Conservation (phyloP, 2,888 invertebrate genomes). For the Tetanocera ferruginea region DNA sequence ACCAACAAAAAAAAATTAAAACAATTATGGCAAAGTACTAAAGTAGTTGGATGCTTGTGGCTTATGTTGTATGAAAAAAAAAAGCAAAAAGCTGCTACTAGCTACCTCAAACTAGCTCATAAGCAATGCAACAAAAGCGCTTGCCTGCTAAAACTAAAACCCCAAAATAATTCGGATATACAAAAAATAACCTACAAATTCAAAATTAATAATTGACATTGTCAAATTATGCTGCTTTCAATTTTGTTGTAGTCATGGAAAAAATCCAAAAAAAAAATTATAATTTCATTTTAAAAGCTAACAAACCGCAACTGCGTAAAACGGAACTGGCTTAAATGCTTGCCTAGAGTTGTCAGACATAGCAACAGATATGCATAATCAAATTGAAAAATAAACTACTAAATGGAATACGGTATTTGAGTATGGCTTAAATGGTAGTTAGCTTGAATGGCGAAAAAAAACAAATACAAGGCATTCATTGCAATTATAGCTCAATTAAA, state of each 20-base stretch:
- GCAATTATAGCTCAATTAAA: too few species aligned
- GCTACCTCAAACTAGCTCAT: not conserved
- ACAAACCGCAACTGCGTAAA: not conserved
- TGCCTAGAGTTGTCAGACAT: not conserved
- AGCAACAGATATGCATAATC: not conserved
- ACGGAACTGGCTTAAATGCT: not conserved
- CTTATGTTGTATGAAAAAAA: not conserved
- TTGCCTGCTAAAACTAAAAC: not conserved
- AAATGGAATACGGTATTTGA: not conserved
- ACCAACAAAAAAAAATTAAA: slow-evolving; percentile 7
- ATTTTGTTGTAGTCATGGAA: not conserved
- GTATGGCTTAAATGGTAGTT: not conserved
- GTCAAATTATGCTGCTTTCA: not conserved
- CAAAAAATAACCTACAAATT: not conserved
- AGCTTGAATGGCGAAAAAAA: not conserved
- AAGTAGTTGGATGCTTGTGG: slow-evolving; percentile 14
- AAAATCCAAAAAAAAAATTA: too few species aligned
- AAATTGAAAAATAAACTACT: not conserved
- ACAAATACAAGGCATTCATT: not conserved
- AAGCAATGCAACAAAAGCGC: not conserved
- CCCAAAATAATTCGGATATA: not conserved
- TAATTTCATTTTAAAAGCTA: not conserved
- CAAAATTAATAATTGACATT: not conserved
- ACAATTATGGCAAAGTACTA: too few species aligned
- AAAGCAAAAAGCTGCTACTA: not conserved